Percentiles rank a stretch among this genome's conserved stretches.
phyloP scores from a whole-genome alignment of 2,797 vertebrate species.

The Meriones psammophilus region DNA sequence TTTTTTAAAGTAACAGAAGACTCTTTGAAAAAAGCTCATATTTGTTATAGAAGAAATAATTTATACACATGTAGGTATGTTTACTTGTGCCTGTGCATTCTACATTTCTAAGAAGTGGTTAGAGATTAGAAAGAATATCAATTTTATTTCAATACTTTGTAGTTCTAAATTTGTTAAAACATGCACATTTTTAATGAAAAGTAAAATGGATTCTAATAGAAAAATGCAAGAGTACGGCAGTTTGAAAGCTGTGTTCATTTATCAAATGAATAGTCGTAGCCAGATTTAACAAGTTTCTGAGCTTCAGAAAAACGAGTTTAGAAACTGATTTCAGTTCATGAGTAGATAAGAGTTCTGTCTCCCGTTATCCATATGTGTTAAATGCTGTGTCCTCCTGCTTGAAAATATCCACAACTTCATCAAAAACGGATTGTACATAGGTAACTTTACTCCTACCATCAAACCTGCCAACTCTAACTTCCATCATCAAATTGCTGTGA shows the following conservation, averaged over 20 bases:
- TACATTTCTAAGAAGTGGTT: not conserved
- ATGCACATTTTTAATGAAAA: constrained; percentile 26
- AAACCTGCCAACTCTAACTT: not conserved
- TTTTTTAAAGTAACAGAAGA: not conserved
- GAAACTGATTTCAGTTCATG: constrained; percentile 31
- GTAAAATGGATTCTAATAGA: not conserved
- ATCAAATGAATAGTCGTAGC: constrained; percentile 28
- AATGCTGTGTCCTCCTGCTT: not conserved
- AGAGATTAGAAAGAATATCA: not conserved
- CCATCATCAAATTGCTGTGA: not conserved
- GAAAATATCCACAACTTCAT: constrained; percentile 23
- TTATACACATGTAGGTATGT: not conserved
- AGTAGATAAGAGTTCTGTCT: not conserved
- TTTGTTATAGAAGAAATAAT: constrained; percentile 1
- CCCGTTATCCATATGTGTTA: constrained; percentile 1
- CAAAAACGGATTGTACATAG: constrained; percentile 23
- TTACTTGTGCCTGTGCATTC: not conserved
- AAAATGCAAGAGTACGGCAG: constrained; percentile 12
- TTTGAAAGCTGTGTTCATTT: constrained; percentile 29
- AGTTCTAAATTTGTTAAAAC: constrained; percentile 10
- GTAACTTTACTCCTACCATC: not conserved
- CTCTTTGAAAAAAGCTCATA: not conserved
- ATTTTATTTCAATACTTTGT: constrained; percentile 47
- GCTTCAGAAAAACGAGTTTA: constrained; percentile 33
- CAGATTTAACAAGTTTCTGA: not conserved